phyloP scores from a whole-genome alignment of 2,888 invertebrate genomes.

The Priocnemis perturbator region DNA sequence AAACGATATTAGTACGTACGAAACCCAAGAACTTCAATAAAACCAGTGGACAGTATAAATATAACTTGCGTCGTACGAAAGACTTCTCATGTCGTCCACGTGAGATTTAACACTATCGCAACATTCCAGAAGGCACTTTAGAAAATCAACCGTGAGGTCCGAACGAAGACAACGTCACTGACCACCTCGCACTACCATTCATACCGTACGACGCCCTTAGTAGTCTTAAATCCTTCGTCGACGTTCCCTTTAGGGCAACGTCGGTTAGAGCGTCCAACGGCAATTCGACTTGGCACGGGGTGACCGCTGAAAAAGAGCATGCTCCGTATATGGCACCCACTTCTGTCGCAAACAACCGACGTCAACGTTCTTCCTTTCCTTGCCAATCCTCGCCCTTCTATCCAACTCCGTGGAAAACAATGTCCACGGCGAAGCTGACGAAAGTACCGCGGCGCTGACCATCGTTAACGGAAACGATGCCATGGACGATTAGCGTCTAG shows the following conservation, averaged over 20 bases:
- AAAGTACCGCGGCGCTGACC: slow-evolving; percentile 42
- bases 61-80: no score
- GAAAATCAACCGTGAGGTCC: no score
- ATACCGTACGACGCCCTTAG: slow-evolving; percentile 47
- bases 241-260: slow-evolving; percentile 51
- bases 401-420: slow-evolving; percentile 44
- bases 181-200: no score
- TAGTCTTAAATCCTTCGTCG: slow-evolving; percentile 57
- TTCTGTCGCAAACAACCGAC: slow-evolving; percentile 70
- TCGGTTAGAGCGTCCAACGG: slow-evolving; percentile 23
- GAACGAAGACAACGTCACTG: no score
- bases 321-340: slow-evolving; percentile 67
- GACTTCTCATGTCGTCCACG: no score
- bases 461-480: slow-evolving; percentile 56
- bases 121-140: no score
- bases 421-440: slow-evolving; percentile 39
- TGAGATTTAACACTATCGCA: no score
- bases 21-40: no score
- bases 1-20: no score
- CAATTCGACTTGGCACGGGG: slow-evolving; percentile 23
- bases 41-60: no score
- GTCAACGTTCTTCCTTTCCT: slow-evolving; percentile 5
- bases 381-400: slow-evolving; percentile 14
- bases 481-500: slow-evolving; percentile 55
- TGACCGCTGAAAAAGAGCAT: slow-evolving; percentile 33